Percentiles rank a stretch among this genome's conserved stretches.
These are phyloP conservation scores for Cistogaster globosa DNA, from an alignment of 2,888 invertebrate species.

Conservation along the genomic window DNA sequence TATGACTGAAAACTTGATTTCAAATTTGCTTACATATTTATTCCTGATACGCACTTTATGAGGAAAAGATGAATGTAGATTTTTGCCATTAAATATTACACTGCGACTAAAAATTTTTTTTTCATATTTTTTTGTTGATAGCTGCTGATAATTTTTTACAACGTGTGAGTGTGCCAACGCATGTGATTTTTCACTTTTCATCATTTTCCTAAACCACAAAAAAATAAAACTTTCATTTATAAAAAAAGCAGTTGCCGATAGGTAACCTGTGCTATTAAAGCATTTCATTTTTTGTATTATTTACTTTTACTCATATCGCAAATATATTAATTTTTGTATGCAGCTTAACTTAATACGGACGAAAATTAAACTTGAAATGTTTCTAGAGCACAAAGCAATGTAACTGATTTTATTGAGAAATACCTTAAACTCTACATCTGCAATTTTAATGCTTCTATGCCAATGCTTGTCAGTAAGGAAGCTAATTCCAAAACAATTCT, in stretches of 20 bases:
- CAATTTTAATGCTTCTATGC: too few species aligned
- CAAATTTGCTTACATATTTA: background rate
- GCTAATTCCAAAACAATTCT: too few species aligned
- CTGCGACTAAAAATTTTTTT: background rate
- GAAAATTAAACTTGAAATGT: too few species aligned
- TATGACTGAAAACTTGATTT: background rate
- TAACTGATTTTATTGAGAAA: too few species aligned
- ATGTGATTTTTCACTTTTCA: slow-evolving; percentile 41
- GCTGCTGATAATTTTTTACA: slow-evolving; percentile 10
- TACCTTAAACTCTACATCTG: too few species aligned
- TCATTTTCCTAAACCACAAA: slow-evolving; percentile 28
- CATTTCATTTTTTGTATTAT: too few species aligned
- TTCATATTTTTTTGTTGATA: slow-evolving; percentile 35
- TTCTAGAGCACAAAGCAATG: too few species aligned
- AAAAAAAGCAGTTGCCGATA: slow-evolving; percentile 44
- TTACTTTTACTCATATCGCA: background rate
- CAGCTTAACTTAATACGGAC: too few species aligned
- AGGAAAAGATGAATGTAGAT: slow-evolving; percentile 12
- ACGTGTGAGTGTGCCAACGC: background rate
- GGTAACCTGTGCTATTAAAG: background rate
- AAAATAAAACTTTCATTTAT: slow-evolving; percentile 56
- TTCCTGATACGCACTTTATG: slow-evolving; percentile 3
- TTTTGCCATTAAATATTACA: slow-evolving; percentile 6
- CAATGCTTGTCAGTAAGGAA: too few species aligned
- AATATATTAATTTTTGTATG: too few species aligned